phyloP scores from a whole-genome alignment of 1,140 invertebrate species.

The Galleria mellonella region DNA sequence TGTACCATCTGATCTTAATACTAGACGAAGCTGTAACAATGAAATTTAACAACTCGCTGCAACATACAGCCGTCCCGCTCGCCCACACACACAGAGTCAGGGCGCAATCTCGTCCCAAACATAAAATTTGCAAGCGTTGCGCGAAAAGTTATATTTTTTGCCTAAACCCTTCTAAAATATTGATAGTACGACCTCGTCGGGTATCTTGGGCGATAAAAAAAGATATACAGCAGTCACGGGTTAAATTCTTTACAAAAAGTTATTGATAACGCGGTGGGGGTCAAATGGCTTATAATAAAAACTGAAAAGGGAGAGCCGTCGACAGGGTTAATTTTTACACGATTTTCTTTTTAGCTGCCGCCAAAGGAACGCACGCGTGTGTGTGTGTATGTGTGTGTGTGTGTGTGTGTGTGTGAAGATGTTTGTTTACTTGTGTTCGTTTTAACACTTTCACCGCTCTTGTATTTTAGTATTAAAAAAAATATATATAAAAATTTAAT shows the following conservation, averaged over 20 bases:
- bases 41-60: too few relatives aligned
- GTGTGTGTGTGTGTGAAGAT: too few relatives aligned
- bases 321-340: constrained; percentile 3
- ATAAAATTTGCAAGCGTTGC: constrained; percentile 17
- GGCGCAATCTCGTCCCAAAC: constrained; percentile 13
- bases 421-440: too few relatives aligned
- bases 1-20: too few relatives aligned
- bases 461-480: too few relatives aligned
- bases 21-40: too few relatives aligned
- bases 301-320: neutral
- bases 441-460: too few relatives aligned
- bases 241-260: constrained; percentile 19
- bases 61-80: neutral
- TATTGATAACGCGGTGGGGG: constrained; percentile 15
- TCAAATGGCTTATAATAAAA: constrained; percentile 12
- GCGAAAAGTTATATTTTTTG: constrained; percentile 19
- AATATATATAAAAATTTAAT: too few relatives aligned
- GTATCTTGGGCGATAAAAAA: constrained; percentile 10
- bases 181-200: constrained; percentile 10
- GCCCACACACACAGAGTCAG: neutral
- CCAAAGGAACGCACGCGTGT: too few relatives aligned
- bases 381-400: too few relatives aligned
- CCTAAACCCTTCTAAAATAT: constrained; percentile 17
- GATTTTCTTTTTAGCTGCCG: too few relatives aligned
- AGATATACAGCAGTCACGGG: constrained; percentile 11